phyloP scores from a whole-genome alignment of 2,888 invertebrate genomes.

The Caenorhabditis imperialis region DNA sequence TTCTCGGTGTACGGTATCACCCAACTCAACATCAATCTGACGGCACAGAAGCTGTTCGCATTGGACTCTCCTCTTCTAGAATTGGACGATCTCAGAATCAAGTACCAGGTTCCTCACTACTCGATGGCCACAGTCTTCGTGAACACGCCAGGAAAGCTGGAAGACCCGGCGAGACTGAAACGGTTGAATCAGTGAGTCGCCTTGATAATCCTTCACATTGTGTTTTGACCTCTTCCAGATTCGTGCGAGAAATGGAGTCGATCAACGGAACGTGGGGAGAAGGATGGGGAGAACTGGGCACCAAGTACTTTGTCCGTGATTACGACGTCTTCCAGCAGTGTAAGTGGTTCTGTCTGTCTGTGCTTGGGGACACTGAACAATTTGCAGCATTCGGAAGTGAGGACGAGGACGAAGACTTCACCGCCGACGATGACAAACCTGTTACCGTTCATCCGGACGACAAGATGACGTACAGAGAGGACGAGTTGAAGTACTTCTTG shows the following conservation, averaged over 20 bases:
- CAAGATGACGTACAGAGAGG: constrained; percentile 63
- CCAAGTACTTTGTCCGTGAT: constrained; percentile 74
- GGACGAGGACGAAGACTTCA: constrained; percentile 57
- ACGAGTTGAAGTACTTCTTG: constrained; percentile 72
- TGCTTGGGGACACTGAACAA: too few species aligned
- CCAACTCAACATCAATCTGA: constrained; percentile 72
- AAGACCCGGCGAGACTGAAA: constrained; percentile 63
- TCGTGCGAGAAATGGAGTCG: constrained; percentile 73
- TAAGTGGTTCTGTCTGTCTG: too few species aligned
- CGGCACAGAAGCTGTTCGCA: constrained; percentile 74
- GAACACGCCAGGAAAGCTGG: constrained; percentile 70
- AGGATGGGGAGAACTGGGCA: constrained; percentile 71
- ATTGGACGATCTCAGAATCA: constrained; percentile 58
- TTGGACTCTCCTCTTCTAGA: constrained; percentile 72
- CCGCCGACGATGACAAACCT: constrained; percentile 58
- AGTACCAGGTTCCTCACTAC: constrained; percentile 75
- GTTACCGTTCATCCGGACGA: constrained; percentile 44
- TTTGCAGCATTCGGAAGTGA: constrained; percentile 53
- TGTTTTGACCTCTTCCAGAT: constrained; percentile 47
- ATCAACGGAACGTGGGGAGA: constrained; percentile 72
- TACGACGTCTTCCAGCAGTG: constrained; percentile 72
- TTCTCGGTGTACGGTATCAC: constrained; percentile 75
- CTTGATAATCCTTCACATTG: too few species aligned
- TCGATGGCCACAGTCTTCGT: constrained; percentile 68
- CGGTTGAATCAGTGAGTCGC: constrained; percentile 66